These are phyloP conservation scores for Lutra lutra DNA, from an alignment of 2,797 vertebrate species.

Conservation along the genomic window DNA sequence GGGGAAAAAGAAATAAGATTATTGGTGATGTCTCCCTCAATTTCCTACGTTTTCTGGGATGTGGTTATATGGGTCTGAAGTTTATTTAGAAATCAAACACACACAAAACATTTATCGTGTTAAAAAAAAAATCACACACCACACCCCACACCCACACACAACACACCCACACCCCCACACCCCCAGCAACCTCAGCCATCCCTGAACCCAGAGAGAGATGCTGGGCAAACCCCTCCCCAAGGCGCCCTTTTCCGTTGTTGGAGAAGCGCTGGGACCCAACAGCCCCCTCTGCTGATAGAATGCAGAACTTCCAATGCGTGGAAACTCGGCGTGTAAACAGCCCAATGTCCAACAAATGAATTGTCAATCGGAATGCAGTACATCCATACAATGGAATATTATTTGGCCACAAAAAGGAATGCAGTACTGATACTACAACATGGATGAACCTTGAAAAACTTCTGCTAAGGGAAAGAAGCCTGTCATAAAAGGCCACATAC, in stretches of 20 bases:
- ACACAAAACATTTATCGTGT: neutral
- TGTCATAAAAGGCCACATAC: neutral
- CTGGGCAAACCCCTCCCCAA: accelerated
- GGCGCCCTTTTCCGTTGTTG: neutral
- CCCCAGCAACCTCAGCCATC: neutral
- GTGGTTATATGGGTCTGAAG: neutral
- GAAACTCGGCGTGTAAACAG: neutral
- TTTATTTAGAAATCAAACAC: neutral
- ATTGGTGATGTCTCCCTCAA: neutral
- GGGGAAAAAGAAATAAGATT: neutral
- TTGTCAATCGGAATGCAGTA: neutral
- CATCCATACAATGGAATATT: neutral
- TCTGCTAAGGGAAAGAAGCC: neutral
- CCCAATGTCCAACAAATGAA: neutral
- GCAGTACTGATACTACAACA: neutral
- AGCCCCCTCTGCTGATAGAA: neutral
- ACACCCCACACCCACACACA: neutral
- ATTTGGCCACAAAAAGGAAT: neutral
- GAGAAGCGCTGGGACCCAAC: neutral
- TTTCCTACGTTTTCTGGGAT: neutral
- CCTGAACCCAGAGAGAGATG: neutral
- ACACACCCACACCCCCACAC: too few species aligned
- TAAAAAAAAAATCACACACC: neutral
- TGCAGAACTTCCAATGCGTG: neutral
- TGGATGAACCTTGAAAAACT: neutral